These are phyloP conservation scores for Buceros bicornis DNA, from an alignment of 2,797 vertebrate species.

Conservation along the genomic window DNA sequence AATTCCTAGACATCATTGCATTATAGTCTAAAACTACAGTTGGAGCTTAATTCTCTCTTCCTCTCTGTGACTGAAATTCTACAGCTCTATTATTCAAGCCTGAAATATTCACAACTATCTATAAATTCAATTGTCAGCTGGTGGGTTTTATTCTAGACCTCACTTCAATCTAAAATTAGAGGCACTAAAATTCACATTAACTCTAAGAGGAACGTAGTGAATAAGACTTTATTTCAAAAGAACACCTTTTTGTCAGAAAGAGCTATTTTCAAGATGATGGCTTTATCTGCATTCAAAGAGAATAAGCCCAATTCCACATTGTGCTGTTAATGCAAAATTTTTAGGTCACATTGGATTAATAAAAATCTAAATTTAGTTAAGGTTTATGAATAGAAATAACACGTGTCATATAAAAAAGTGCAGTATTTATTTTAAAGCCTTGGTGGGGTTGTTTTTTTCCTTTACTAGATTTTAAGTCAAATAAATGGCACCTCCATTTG, in stretches of 20 bases:
- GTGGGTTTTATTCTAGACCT: conserved; percentile 89
- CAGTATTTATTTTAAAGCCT: conserved; percentile 80
- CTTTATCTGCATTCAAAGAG: conserved; percentile 94
- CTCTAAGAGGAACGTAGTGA: conserved; percentile 89
- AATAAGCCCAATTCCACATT: conserved; percentile 89
- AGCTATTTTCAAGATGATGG: conserved; percentile 95
- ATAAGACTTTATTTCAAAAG: conserved; percentile 92
- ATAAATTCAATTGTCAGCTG: conserved; percentile 96
- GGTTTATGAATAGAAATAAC: conserved; percentile 92
- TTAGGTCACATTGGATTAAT: conserved; percentile 87
- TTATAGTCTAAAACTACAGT: conserved; percentile 83
- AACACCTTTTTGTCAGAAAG: conserved; percentile 92
- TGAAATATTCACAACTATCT: conserved; percentile 95
- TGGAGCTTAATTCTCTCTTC: conserved; percentile 85
- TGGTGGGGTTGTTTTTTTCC: conserved; percentile 53
- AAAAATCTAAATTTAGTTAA: conserved; percentile 90
- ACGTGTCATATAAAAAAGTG: conserved; percentile 66
- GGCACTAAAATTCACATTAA: conserved; percentile 95
- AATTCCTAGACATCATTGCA: conserved; percentile 77
- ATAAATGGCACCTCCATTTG: background rate
- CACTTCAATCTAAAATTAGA: conserved; percentile 94
- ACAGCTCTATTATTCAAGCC: conserved; percentile 93
- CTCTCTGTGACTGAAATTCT: conserved; percentile 87
- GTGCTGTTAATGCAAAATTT: conserved; percentile 92
- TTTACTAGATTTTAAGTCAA: conserved; percentile 64